Evolutionary conservation across 2,113 vertebrate genomes (phyloP).

Genomic region (Melanerpes formicivorus): DNA sequence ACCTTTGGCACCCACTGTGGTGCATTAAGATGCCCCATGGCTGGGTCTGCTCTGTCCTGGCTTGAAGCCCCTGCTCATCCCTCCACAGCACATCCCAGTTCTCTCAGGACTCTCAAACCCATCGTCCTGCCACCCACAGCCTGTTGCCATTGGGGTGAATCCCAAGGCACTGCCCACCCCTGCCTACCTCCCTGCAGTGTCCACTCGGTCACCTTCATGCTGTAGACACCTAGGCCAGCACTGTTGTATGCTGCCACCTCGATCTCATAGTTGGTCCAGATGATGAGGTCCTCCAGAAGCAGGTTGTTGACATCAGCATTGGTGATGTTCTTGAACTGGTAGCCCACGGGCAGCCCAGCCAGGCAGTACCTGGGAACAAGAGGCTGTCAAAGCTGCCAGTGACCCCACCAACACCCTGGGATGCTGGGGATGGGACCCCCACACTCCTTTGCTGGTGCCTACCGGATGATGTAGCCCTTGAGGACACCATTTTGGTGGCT

Average conservation of each 20-base stretch:
- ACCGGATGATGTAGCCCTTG: constrained; percentile 93
- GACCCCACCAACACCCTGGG: neutral
- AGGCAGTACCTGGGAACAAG: constrained; percentile 88
- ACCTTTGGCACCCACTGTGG: neutral
- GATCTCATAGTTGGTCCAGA: constrained; percentile 99
- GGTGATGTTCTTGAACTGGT: constrained; percentile 97
- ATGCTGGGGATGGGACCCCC: accelerated
- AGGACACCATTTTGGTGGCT: constrained; percentile 95
- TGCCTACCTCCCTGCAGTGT: constrained; percentile 96
- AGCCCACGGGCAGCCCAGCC: constrained; percentile 94
- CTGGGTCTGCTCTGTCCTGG: neutral
- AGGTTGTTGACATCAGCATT: constrained; percentile 91
- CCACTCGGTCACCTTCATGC: constrained; percentile 96
- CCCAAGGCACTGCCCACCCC: neutral
- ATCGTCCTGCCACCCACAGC: neutral
- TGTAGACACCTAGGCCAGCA: constrained; percentile 91
- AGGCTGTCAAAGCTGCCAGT: accelerated
- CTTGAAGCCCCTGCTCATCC: neutral
- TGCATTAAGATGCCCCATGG: neutral
- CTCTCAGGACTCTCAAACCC: no score
- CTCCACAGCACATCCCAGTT: neutral
- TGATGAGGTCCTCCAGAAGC: constrained; percentile 96
- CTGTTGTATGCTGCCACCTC: constrained; percentile 97
- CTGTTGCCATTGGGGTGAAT: accelerated
- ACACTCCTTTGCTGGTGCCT: accelerated